phyloP scores from a whole-genome alignment of 35 echinoderm and acorn worm species.

The Hemicentrotus pulcherrimus region DNA sequence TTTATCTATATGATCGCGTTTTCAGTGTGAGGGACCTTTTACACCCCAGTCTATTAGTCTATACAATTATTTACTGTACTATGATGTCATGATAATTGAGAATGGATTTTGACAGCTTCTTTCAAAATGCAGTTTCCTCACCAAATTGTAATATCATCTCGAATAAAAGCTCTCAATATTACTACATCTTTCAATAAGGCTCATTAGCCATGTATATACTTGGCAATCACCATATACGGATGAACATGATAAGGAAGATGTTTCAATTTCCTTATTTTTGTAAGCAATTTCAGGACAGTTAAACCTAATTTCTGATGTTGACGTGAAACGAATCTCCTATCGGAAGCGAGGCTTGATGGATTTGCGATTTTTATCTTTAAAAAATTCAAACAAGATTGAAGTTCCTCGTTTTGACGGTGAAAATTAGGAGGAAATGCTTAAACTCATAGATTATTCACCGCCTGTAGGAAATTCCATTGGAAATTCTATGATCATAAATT shows the following conservation, averaged over 20 bases:
- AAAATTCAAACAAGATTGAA: neutral
- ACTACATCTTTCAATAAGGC: too few species aligned
- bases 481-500: neutral
- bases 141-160: too few species aligned
- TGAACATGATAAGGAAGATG: neutral
- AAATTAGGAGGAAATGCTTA: neutral
- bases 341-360: neutral
- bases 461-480: neutral
- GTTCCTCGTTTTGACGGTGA: too few species aligned
- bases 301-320: neutral
- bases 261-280: neutral
- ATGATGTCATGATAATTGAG: too few species aligned
- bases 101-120: too few species aligned
- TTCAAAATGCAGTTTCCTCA: too few species aligned
- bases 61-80: too few species aligned
- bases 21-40: too few species aligned
- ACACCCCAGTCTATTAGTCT: too few species aligned
- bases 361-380: neutral
- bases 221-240: neutral
- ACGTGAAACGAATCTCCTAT: neutral
- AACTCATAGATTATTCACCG: neutral
- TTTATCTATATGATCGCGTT: too few species aligned
- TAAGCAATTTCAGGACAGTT: neutral
- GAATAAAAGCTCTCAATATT: too few species aligned
- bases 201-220: neutral